Percentiles rank a stretch among this genome's conserved stretches.
phyloP scores from a whole-genome alignment of 2,888 invertebrate species.

The Phoronis australis region DNA sequence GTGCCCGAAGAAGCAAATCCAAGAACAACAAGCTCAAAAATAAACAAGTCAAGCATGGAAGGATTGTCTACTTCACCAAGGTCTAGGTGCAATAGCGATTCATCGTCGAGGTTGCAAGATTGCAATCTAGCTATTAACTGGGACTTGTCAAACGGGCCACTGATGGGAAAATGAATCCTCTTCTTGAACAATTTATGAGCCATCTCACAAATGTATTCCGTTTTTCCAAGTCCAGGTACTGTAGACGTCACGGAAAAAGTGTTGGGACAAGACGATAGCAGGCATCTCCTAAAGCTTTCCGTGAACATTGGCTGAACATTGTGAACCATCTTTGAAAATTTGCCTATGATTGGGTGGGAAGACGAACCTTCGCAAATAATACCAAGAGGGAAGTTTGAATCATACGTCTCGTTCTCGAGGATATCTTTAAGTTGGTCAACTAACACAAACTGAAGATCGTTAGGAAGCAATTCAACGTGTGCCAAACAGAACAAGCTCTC shows the following conservation, averaged over 20 bases:
- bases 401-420: too few species aligned
- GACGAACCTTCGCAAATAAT: too few species aligned
- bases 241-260: not conserved
- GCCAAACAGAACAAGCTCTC: too few species aligned
- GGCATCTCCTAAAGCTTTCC: too few species aligned
- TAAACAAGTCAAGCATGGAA: conserved; percentile 18
- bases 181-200: conserved; percentile 1
- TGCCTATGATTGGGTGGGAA: too few species aligned
- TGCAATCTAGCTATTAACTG: conserved; percentile 13
- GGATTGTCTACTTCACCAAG: conserved; percentile 17
- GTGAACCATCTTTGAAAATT: too few species aligned
- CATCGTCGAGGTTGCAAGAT: conserved; percentile 7
- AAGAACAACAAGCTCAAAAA: conserved; percentile 24
- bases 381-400: too few species aligned
- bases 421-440: too few species aligned
- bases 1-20: conserved; percentile 14
- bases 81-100: conserved; percentile 21
- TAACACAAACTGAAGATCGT: too few species aligned
- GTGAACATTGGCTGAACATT: too few species aligned
- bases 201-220: not conserved
- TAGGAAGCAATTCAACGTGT: too few species aligned
- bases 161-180: conserved; percentile 19
- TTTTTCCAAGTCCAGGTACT: not conserved
- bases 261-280: too few species aligned
- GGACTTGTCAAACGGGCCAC: conserved; percentile 17